Evolutionary conservation across 2,113 vertebrate genomes (phyloP), one percentile per base, ranked within the genome.

Genomic region (Noctilio leporinus): DNA sequence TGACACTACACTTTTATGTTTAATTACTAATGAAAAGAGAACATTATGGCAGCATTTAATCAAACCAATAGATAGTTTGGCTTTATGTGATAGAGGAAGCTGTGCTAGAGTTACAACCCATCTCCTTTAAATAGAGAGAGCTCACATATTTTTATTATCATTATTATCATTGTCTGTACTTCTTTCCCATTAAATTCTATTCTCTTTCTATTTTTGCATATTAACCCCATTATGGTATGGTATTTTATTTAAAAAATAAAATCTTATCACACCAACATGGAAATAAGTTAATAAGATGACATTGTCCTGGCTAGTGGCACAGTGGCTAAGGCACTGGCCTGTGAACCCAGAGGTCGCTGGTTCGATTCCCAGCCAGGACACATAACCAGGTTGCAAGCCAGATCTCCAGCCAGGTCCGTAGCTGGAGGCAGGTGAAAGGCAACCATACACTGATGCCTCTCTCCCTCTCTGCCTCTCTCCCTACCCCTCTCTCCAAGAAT

Each of bases 211-310:
- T n/a, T n/a, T n/a, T n/a, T n/a, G n/a, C n/a, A n/a, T 33, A 45
- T 65, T 62, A 73, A 51, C 43, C 49, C 57, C 51, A 85, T 16
- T 4, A 7, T 26, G 69, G 15, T 4, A 7, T 26, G 69, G 15
- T 33, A 62, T 87, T 97, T 89, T 91, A 95, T 47, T 57, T 64
- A 35, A n/a, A 91, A 92, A 82, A 19, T 35, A 67, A 92, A 24
- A 22, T 78, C 22, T 76, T 59, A 55, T 65, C 51, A 38, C 30
- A 70, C 10, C 24, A 62, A 82, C 20, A 24, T 26, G 88, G 43
- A 93, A 72, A 49, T 43, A 43, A 81, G 20, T 72, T 49, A 38
- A 53, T 26, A 43, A 84, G 28, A 57, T 45, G 78, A 67, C 5
- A 10, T 35, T 17, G n/a, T n/a, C n/a, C n/a, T n/a, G n/a, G n/a